These are phyloP conservation scores for Amphipyra tragopoginis DNA, from an alignment of 2,888 invertebrate genomes.

Conservation along the genomic window DNA sequence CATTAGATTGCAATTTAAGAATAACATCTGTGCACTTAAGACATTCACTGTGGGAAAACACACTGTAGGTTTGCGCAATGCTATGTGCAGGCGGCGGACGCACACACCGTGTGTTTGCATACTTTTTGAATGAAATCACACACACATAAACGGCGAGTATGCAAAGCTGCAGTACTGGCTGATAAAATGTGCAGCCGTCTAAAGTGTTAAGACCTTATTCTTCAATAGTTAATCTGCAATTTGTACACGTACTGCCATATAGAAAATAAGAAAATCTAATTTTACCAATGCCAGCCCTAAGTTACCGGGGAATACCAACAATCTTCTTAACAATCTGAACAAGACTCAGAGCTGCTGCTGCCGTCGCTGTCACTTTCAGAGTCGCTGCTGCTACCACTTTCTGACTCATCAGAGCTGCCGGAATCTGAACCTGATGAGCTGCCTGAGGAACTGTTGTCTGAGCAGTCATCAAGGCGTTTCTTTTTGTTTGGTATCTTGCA, in stretches of 20 bases:
- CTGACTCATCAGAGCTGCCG: slow-evolving; percentile 72
- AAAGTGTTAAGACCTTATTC: background rate
- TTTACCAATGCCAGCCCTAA: slow-evolving; percentile 68
- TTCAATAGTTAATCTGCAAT: slow-evolving; percentile 10
- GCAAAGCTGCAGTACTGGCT: too few species aligned
- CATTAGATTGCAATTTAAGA: too few species aligned
- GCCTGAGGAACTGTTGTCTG: slow-evolving; percentile 74
- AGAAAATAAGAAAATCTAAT: background rate
- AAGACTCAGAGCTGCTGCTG: slow-evolving; percentile 72
- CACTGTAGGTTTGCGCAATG: too few species aligned
- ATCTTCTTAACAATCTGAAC: slow-evolving; percentile 69
- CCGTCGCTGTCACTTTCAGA: slow-evolving; percentile 76
- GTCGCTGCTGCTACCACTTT: slow-evolving; percentile 72
- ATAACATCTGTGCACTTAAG: too few species aligned
- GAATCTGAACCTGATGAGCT: slow-evolving; percentile 78
- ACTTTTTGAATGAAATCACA: too few species aligned
- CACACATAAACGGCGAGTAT: too few species aligned
- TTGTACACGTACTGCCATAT: slow-evolving; percentile 23
- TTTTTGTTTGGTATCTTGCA: slow-evolving; percentile 83
- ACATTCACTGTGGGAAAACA: too few species aligned
- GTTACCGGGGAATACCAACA: slow-evolving; percentile 57
- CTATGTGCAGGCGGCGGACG: too few species aligned
- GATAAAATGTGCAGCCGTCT: too few species aligned
- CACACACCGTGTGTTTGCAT: too few species aligned
- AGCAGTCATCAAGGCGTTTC: slow-evolving; percentile 76